These are phyloP conservation scores for Trachemys scripta DNA, from an alignment of 2,113 vertebrate genomes.

Conservation along the genomic window DNA sequence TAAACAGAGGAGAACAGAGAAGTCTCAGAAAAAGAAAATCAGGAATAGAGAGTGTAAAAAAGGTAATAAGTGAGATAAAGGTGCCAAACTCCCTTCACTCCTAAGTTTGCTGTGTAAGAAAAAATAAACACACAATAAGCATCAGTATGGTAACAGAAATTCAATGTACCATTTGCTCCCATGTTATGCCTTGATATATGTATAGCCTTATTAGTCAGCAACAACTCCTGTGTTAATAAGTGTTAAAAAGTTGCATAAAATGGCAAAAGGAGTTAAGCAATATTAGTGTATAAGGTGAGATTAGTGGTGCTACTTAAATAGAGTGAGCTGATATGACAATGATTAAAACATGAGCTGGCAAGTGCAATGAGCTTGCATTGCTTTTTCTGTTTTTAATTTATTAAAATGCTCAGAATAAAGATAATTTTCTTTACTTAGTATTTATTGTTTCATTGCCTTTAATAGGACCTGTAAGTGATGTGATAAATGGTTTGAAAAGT, in stretches of 20 bases:
- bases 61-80: background rate
- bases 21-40: background rate
- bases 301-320: conserved; percentile 59
- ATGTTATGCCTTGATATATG: background rate
- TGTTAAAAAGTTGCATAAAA: conserved; percentile 34
- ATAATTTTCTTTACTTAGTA: conserved; percentile 59
- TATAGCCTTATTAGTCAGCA: background rate
- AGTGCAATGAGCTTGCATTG: conserved; percentile 31
- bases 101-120: background rate
- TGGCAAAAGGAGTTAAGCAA: conserved; percentile 37
- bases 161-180: background rate
- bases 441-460: conserved; percentile 49
- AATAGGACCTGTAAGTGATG: background rate
- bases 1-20: background rate
- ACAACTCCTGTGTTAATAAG: conserved; percentile 44
- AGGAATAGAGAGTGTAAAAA: background rate
- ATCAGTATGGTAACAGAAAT: background rate
- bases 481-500: background rate
- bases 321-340: conserved; percentile 61
- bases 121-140: background rate
- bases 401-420: conserved; percentile 58
- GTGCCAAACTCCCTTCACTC: background rate
- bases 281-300: conserved; percentile 32
- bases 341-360: conserved; percentile 70
- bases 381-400: conserved; percentile 65